phyloP scores from a whole-genome alignment of 2,113 vertebrate genomes.

The Pleuronectes platessa region DNA sequence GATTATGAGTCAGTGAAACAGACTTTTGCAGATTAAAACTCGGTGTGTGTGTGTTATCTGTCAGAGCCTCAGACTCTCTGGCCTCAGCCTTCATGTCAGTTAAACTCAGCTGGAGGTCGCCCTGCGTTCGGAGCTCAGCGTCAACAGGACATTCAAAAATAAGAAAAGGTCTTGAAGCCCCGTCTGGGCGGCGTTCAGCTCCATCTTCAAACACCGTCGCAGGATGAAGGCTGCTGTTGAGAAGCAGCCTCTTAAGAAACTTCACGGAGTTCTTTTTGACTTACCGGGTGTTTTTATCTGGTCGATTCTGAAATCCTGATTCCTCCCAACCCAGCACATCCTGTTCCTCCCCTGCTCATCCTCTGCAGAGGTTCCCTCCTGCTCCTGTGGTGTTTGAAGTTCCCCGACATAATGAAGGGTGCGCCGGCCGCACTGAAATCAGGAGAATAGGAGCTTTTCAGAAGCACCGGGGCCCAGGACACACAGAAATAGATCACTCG shows the following conservation, averaged over 20 bases:
- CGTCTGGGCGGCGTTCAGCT: too few species aligned
- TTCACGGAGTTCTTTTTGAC: too few species aligned
- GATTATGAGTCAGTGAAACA: too few species aligned
- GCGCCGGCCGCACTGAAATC: constrained; percentile 3
- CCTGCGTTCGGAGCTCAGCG: too few species aligned
- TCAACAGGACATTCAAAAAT: too few species aligned
- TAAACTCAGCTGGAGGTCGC: not conserved
- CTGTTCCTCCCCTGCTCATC: not conserved
- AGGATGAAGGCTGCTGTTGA: not conserved
- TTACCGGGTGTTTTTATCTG: not conserved
- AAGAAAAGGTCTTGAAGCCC: too few species aligned
- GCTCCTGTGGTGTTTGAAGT: not conserved
- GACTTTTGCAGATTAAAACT: too few species aligned
- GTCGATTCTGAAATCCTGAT: not conserved
- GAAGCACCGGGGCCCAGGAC: constrained; percentile 22
- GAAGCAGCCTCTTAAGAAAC: not conserved
- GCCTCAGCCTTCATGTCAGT: not conserved
- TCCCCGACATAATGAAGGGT: constrained; percentile 15
- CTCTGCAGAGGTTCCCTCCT: not conserved
- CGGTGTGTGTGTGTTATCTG: too few species aligned
- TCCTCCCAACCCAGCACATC: not conserved
- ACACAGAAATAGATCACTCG: constrained; percentile 59
- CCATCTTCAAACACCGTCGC: too few species aligned
- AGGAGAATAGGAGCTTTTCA: constrained; percentile 29
- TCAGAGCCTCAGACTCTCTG: too few species aligned